Evolutionary conservation across 2,888 invertebrate species (phyloP), one percentile per base, ranked within the genome.

Genomic region (Phyllotreta cruciferae): DNA sequence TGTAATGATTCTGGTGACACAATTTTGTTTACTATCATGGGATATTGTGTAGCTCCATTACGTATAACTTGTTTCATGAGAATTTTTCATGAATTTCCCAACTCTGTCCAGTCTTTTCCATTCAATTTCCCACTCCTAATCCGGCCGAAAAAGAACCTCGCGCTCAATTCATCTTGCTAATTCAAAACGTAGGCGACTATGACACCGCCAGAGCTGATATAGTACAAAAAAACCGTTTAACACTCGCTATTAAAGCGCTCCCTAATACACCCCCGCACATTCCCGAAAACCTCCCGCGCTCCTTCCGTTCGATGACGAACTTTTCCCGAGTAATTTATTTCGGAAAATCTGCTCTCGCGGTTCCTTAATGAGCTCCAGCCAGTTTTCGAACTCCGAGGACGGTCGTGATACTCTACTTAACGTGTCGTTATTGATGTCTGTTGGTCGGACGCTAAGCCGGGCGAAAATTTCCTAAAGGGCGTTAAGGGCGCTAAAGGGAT

Each of bases 401-500:
- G 41, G 52, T 37, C 68, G 68, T 61, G 69, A 67, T 71, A 70
- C 71, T 67, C 69, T 70, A 71, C 68, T 73, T 71, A 72, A 71
- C 71, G 71, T 71, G 71, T 71, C 73, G 73, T 74, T 74, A 72
- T 70, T 58, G 67, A 60, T 53, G 60, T 60, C 58, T 50, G 50
- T 58, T 50, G 50, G 50, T 39, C 50, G 50, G 24, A 35, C 50
- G 34, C 35, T 50, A 58, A 58, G 39, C 50, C 50, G n/a, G 24
- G 13, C 13, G 41, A 50, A 35, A 49, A 49, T 50, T 58, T 58
- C 38, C 37, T 1, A 24, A 24, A 52, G 52, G 13, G 52, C 8
- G 10, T 52, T 13, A 14, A 53, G 35, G 35, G 11, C 36, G 50
- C 36, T 41, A 41, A 58, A 11, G 49, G 35, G 37, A 39, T 49